Evolutionary conservation across 2,888 invertebrate species (phyloP).

Genomic region (Lepeophtheirus nordmannii): DNA sequence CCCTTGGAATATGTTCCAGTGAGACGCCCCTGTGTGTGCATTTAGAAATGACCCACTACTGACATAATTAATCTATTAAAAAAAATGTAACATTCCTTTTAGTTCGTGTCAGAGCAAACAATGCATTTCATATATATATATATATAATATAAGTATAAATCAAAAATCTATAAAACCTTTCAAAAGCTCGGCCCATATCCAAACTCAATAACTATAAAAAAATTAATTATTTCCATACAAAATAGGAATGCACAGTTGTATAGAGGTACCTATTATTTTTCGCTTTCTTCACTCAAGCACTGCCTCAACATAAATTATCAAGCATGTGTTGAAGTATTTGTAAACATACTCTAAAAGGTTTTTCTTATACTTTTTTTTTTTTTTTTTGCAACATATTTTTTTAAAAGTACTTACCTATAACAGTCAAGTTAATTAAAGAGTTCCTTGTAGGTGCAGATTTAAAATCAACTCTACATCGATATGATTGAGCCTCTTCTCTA

Average conservation of each 20-base stretch:
- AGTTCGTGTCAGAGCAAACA: too few species aligned
- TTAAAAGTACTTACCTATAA: slow-evolving; percentile 18
- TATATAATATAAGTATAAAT: too few species aligned
- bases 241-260: not conserved
- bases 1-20: too few species aligned
- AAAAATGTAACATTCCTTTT: too few species aligned
- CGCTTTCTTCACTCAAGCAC: not conserved
- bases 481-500: slow-evolving; percentile 5
- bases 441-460: slow-evolving; percentile 25
- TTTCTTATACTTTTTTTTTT: not conserved
- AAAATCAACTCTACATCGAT: slow-evolving; percentile 24
- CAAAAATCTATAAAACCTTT: too few species aligned
- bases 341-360: not conserved
- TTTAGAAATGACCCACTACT: too few species aligned
- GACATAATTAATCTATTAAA: too few species aligned
- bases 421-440: slow-evolving; percentile 23
- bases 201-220: too few species aligned
- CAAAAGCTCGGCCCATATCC: too few species aligned
- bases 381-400: not conserved
- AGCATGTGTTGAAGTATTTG: not conserved
- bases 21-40: too few species aligned
- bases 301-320: not conserved
- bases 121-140: too few species aligned
- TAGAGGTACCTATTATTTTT: not conserved
- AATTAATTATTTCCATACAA: too few species aligned